phyloP scores from a whole-genome alignment of 2,113 vertebrate species.

The Fulica atra region DNA sequence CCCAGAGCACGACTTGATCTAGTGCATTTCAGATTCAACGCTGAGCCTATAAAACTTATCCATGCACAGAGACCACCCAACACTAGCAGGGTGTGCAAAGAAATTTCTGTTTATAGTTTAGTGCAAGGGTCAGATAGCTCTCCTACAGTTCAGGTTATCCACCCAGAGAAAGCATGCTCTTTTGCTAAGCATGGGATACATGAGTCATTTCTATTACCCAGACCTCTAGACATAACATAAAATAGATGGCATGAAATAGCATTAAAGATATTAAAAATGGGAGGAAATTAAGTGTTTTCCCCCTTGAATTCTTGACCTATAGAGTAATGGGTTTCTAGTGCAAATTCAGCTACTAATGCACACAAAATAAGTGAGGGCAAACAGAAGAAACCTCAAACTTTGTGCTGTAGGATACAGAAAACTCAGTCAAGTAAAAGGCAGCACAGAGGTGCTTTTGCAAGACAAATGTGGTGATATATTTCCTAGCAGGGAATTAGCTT shows the following conservation, averaged over 20 bases:
- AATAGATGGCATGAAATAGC: constrained; percentile 15
- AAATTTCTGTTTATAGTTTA: constrained; percentile 3
- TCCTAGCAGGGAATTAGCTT: background rate
- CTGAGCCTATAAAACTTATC: constrained; percentile 29
- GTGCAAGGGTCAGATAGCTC: constrained; percentile 15
- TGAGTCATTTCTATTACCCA: constrained; percentile 43
- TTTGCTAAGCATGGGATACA: background rate
- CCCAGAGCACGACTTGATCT: constrained; percentile 18
- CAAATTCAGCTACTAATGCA: background rate
- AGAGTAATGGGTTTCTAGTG: constrained; percentile 32
- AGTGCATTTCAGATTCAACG: constrained; percentile 5
- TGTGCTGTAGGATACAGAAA: background rate
- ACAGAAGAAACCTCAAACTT: constrained; percentile 13
- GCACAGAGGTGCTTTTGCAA: background rate
- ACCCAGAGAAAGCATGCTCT: background rate
- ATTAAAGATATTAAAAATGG: constrained; percentile 27
- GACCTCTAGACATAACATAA: constrained; percentile 55
- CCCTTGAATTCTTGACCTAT: constrained; percentile 40
- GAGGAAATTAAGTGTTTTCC: constrained; percentile 18
- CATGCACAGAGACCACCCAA: constrained; percentile 21
- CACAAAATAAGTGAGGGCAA: background rate
- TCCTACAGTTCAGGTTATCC: constrained; percentile 35
- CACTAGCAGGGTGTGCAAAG: background rate
- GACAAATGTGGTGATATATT: background rate
- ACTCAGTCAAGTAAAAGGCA: background rate